These are phyloP conservation scores for Lordiphosa andalusiaca DNA, from an alignment of 2,888 invertebrate genomes.

Conservation along the genomic window DNA sequence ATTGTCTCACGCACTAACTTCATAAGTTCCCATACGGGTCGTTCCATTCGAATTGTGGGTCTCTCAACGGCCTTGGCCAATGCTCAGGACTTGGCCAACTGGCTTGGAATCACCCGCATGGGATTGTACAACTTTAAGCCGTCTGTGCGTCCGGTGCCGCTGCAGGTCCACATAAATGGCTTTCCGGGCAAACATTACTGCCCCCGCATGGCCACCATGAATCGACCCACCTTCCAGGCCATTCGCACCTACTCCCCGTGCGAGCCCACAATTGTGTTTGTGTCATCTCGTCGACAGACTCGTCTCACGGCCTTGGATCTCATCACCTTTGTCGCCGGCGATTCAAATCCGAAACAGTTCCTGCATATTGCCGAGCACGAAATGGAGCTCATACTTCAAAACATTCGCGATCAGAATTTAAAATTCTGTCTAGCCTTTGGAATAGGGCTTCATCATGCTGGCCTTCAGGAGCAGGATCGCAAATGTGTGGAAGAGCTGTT, in stretches of 20 bases:
- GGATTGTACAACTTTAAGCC: slow-evolving; percentile 99
- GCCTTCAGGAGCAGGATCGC: slow-evolving; percentile 95
- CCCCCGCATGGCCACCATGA: slow-evolving; percentile 99
- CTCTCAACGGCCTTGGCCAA: slow-evolving; percentile 98
- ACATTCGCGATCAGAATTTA: slow-evolving; percentile 92
- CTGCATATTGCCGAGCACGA: slow-evolving; percentile 91
- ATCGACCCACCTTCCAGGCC: slow-evolving; percentile 97
- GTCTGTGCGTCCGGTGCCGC: slow-evolving; percentile 97
- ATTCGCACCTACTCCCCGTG: slow-evolving; percentile 94
- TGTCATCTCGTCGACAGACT: slow-evolving; percentile 97
- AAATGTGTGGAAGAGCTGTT: slow-evolving; percentile 96
- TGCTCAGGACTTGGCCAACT: slow-evolving; percentile 96
- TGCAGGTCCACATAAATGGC: slow-evolving; percentile 94
- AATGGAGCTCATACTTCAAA: slow-evolving; percentile 88
- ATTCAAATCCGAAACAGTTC: slow-evolving; percentile 97
- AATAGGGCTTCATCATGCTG: slow-evolving; percentile 99
- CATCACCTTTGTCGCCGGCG: slow-evolving; percentile 93
- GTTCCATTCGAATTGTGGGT: slow-evolving; percentile 93
- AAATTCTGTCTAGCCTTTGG: slow-evolving; percentile 97
- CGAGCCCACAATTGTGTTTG: slow-evolving; percentile 96
- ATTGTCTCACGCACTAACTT: slow-evolving; percentile 98
- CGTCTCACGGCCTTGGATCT: slow-evolving; percentile 97
- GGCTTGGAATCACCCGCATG: slow-evolving; percentile 93
- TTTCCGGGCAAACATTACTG: slow-evolving; percentile 99
- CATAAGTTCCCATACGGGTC: slow-evolving; percentile 93